These are phyloP conservation scores for Mercenaria mercenaria DNA, from an alignment of 1,140 invertebrate genomes.

Conservation along the genomic window DNA sequence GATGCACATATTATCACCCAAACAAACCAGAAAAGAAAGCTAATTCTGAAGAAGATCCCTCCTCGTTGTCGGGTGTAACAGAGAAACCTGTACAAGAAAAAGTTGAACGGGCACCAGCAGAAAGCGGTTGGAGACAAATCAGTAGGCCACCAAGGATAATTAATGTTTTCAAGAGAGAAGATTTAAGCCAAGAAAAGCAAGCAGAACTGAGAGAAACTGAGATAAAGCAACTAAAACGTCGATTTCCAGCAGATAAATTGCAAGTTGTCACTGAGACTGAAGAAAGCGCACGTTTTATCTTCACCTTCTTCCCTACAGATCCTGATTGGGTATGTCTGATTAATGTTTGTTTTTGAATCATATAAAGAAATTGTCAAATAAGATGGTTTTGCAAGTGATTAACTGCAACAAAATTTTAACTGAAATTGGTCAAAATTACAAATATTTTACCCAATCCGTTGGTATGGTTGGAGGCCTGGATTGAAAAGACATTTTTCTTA, in stretches of 20 bases:
- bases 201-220: conserved; percentile 73
- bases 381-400: background rate
- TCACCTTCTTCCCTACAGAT: conserved; percentile 77
- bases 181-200: conserved; percentile 59
- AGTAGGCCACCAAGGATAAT: conserved; percentile 52
- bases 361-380: background rate
- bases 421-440: too few species aligned
- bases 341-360: background rate
- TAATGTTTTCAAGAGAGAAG: conserved; percentile 22
- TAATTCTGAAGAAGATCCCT: background rate
- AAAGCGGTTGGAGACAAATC: background rate
- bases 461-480: too few species aligned
- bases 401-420: too few species aligned
- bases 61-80: background rate
- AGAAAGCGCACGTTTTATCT: conserved; percentile 64
- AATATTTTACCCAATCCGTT: too few species aligned
- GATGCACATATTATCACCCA: conserved; percentile 73
- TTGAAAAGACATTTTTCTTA: too few species aligned
- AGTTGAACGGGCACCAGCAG: background rate
- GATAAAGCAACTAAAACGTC: conserved; percentile 74
- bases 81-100: background rate
- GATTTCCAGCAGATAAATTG: conserved; percentile 74
- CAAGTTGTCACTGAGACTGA: conserved; percentile 60
- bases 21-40: background rate
- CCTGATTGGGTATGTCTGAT: conserved; percentile 81